A percentile compares a stretch with the other conserved stretches of the same genome.
Conservation (phyloP, 2,113 vertebrate species). For the Xiphophorus maculatus region DNA sequence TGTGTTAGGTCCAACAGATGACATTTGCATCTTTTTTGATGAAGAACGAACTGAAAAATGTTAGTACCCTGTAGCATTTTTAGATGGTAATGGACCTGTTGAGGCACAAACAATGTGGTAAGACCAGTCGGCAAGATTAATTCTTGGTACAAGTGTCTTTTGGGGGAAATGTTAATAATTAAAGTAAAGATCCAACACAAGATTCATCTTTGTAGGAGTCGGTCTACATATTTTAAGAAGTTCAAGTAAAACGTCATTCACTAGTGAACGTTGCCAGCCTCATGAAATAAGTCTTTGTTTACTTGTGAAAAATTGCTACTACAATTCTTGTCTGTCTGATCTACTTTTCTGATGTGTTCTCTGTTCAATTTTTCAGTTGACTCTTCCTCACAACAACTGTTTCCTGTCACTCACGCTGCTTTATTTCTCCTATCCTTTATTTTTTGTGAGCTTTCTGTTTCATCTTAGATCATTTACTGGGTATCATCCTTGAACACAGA, state of each 20-base stretch:
- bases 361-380: constrained; percentile 14
- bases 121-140: neutral
- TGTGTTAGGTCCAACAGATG: neutral
- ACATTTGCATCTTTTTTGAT: neutral
- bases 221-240: constrained; percentile 32
- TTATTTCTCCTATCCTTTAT: constrained; percentile 27
- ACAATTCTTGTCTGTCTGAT: constrained; percentile 31
- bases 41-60: neutral
- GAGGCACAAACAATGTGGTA: neutral
- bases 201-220: neutral
- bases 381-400: constrained; percentile 16
- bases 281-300: constrained; percentile 38
- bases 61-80: neutral
- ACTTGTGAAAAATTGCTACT: constrained; percentile 25
- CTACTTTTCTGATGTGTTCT: constrained; percentile 11
- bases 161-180: constrained; percentile 18
- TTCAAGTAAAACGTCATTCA: constrained; percentile 24
- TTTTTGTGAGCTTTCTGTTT: constrained; percentile 25
- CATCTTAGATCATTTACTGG: constrained; percentile 12
- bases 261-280: constrained; percentile 28
- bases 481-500: constrained; percentile 18
- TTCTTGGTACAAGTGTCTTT: constrained; percentile 15
- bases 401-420: constrained; percentile 19
- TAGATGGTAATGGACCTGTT: neutral
- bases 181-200: constrained; percentile 9